Evolutionary conservation across 2,113 vertebrate species (phyloP).

Genomic region (Pongo pygmaeus): DNA sequence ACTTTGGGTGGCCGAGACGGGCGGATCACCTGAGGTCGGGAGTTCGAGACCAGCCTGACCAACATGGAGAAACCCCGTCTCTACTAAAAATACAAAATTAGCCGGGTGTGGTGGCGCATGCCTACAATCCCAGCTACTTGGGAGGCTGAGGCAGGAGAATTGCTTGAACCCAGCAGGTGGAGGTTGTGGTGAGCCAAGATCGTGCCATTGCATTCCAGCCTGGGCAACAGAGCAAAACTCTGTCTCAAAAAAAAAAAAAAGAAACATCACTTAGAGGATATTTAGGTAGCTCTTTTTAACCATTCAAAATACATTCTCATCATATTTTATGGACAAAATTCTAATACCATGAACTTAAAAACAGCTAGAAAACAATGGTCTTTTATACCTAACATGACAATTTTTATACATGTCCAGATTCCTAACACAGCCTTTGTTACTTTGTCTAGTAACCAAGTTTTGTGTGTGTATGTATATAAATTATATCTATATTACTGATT

Average conservation of each 20-base stretch:
- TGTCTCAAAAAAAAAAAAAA: background rate
- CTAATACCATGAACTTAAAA: slow-evolving; percentile 35
- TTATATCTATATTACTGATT: background rate
- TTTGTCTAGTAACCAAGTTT: background rate
- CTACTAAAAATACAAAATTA: no score
- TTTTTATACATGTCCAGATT: background rate
- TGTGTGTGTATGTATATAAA: background rate
- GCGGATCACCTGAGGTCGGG: no score
- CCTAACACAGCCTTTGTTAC: background rate
- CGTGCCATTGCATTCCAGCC: no score
- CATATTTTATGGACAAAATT: slow-evolving; percentile 44
- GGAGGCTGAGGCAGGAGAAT: no score
- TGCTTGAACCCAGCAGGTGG: no score
- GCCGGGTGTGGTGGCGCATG: no score
- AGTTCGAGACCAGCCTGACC: no score
- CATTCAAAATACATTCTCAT: slow-evolving; percentile 33
- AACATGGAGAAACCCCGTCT: no score
- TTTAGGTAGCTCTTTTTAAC: background rate
- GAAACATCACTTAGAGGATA: background rate
- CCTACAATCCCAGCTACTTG: no score
- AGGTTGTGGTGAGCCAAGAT: no score
- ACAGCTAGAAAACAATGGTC: slow-evolving; percentile 1
- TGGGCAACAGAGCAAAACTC: no score
- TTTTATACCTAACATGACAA: background rate
- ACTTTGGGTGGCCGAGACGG: no score